Conservation (phyloP, 2,113 vertebrate genomes). For the Acanthisitta chloris region DNA sequence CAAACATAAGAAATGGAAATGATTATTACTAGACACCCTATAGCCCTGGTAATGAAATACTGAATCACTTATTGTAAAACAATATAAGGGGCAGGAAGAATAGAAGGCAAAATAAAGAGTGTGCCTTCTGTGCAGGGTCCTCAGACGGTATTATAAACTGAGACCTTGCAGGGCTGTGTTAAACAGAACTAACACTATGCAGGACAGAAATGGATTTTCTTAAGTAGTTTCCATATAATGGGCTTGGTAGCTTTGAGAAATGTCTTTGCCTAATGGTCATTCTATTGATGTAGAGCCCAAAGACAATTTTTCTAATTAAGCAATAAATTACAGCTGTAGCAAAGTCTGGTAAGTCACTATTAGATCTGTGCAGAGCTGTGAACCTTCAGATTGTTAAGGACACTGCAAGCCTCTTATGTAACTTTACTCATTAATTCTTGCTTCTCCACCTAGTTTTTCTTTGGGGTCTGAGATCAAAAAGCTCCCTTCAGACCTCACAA, state of each 20-base stretch:
- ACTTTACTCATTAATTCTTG: neutral
- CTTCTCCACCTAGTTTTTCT: neutral
- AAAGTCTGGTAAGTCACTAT: slow-evolving; percentile 19
- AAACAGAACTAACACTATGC: slow-evolving; percentile 6
- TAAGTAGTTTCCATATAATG: neutral
- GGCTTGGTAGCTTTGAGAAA: slow-evolving; percentile 36
- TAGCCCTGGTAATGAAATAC: neutral
- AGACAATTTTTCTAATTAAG: slow-evolving; percentile 59
- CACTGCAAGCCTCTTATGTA: neutral
- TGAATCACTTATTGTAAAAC: slow-evolving; percentile 5
- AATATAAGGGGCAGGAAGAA: neutral
- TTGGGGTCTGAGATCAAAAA: neutral
- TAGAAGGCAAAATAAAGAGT: neutral
- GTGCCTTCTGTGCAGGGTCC: neutral
- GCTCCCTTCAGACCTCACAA: neutral
- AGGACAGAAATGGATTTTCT: slow-evolving; percentile 32
- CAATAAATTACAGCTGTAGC: slow-evolving; percentile 48
- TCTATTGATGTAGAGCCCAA: slow-evolving; percentile 31
- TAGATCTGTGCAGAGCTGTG: neutral
- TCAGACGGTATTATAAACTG: slow-evolving; percentile 30
- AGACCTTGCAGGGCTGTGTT: neutral
- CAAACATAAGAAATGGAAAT: neutral
- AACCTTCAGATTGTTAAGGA: neutral
- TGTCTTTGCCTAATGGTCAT: slow-evolving; percentile 32
- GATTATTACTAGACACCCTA: neutral